These are phyloP conservation scores for Desoria tigrina DNA, from an alignment of 2,888 invertebrate genomes.

Conservation along the genomic window DNA sequence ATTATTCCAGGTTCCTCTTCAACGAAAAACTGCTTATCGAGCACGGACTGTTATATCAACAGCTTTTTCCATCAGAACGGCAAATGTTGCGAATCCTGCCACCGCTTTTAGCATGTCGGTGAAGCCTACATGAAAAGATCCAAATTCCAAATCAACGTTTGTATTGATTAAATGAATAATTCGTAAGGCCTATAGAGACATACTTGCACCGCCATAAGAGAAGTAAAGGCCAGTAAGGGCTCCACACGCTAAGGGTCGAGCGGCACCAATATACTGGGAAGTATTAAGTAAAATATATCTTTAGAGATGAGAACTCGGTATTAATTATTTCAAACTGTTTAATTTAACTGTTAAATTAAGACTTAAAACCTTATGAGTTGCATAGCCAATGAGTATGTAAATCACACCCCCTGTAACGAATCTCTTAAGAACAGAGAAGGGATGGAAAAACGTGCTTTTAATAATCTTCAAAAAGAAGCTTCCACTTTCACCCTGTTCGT, in stretches of 20 bases:
- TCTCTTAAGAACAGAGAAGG: background rate
- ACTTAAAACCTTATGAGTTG: slow-evolving; percentile 9
- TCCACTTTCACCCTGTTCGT: background rate
- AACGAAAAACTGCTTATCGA: too few relatives aligned
- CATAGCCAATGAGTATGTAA: slow-evolving; percentile 17
- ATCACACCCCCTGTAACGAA: slow-evolving; percentile 21
- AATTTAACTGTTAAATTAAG: background rate
- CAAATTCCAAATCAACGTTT: background rate
- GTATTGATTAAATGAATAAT: background rate
- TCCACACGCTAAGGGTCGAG: slow-evolving; percentile 15
- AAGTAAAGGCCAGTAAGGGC: slow-evolving; percentile 18
- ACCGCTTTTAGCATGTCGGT: background rate
- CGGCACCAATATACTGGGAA: background rate
- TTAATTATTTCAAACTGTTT: background rate
- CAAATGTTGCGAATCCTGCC: slow-evolving; percentile 3
- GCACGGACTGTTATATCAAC: too few relatives aligned
- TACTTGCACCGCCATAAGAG: slow-evolving; percentile 15
- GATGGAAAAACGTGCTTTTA: background rate
- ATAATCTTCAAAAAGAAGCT: background rate
- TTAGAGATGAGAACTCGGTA: background rate
- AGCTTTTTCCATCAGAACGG: slow-evolving; percentile 4
- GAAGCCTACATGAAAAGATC: background rate
- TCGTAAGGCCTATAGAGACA: background rate
- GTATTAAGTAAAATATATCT: too few relatives aligned
- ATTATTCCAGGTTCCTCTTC: too few relatives aligned